Percentiles rank a stretch among this genome's conserved stretches.
Evolutionary conservation across 1,140 invertebrate species (phyloP).

Genomic region (Lethrus apterus): DNA sequence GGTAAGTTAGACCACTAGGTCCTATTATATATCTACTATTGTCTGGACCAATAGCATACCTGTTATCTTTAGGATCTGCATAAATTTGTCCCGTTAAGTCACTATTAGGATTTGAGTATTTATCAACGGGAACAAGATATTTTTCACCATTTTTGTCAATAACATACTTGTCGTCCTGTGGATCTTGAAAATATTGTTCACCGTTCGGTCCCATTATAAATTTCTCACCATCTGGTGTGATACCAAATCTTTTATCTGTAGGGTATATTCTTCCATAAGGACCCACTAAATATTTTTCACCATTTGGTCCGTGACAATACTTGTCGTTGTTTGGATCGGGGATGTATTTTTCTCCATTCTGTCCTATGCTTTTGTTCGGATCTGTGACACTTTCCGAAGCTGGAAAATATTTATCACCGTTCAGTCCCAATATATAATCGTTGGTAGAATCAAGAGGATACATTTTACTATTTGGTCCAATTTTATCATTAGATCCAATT

Average conservation of each 20-base stretch:
- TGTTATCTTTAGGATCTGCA: conserved; percentile 6
- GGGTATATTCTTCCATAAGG: conserved; percentile 1
- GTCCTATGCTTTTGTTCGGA: not conserved
- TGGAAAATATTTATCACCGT: not conserved
- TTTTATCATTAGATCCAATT: not conserved
- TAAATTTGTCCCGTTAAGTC: no score
- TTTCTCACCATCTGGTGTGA: conserved; percentile 1
- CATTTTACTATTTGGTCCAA: conserved; percentile 6
- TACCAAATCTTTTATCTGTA: conserved; percentile 2
- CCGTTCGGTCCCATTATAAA: conserved; percentile 6
- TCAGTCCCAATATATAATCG: not conserved
- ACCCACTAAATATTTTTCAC: not conserved
- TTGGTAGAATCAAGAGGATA: not conserved
- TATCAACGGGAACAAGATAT: conserved; percentile 9
- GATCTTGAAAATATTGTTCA: conserved; percentile 4
- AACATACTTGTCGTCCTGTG: not conserved
- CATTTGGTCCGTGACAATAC: not conserved
- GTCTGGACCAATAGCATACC: conserved; percentile 6
- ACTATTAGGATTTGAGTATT: no score
- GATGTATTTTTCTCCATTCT: not conserved
- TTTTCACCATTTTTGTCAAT: conserved; percentile 9
- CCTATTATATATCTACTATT: conserved; percentile 3
- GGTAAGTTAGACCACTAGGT: not conserved
- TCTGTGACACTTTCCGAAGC: not conserved
- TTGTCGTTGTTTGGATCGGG: conserved; percentile 6